Percentiles rank a stretch among this genome's conserved stretches.
These are phyloP conservation scores for Apocheima hispidaria DNA, from an alignment of 2,888 invertebrate species.

Conservation along the genomic window DNA sequence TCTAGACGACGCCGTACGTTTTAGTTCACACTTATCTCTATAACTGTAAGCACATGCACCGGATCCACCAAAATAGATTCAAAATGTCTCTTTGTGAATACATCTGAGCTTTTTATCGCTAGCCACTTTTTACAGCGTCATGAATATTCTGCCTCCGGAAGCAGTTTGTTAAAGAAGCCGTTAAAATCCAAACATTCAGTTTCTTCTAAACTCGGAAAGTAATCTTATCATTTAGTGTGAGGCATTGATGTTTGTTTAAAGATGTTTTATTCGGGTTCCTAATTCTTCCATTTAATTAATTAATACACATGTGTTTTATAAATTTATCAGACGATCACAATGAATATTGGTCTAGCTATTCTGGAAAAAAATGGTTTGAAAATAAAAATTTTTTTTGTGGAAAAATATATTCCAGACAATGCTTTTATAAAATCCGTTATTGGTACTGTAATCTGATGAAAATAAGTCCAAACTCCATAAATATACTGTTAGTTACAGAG, in stretches of 20 bases:
- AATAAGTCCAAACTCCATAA: no score
- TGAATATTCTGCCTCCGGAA: slow-evolving; percentile 56
- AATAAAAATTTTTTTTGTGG: no score
- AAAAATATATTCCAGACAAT: no score
- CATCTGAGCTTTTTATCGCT: slow-evolving; percentile 38
- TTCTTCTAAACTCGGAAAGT: slow-evolving; percentile 21
- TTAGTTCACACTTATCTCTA: slow-evolving; percentile 18
- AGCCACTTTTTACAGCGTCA: slow-evolving; percentile 51
- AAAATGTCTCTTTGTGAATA: slow-evolving; percentile 36
- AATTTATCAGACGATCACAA: background rate
- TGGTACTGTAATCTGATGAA: no score
- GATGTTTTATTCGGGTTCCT: background rate
- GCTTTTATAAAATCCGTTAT: no score
- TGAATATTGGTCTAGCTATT: background rate
- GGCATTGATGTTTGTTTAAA: slow-evolving; percentile 7
- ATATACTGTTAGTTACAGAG: no score
- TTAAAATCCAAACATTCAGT: slow-evolving; percentile 54
- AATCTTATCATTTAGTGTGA: slow-evolving; percentile 25
- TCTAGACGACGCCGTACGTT: slow-evolving; percentile 41
- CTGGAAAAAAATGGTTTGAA: background rate
- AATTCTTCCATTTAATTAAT: background rate
- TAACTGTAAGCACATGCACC: slow-evolving; percentile 22
- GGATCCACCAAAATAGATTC: slow-evolving; percentile 41
- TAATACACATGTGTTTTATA: background rate
- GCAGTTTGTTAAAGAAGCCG: slow-evolving; percentile 58